phyloP scores from a whole-genome alignment of 2,113 vertebrate species.

The Chloropsis hardwickii region DNA sequence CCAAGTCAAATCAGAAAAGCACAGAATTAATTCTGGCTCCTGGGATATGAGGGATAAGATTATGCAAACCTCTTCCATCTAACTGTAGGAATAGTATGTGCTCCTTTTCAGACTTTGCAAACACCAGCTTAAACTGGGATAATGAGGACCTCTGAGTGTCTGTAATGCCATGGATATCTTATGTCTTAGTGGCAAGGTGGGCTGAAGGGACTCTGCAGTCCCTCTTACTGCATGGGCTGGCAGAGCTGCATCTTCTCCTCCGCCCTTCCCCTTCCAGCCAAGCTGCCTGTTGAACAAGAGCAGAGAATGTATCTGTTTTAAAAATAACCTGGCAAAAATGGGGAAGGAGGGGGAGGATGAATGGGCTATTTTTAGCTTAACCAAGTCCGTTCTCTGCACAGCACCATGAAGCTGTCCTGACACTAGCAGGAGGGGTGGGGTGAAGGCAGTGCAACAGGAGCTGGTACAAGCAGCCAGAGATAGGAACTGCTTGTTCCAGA shows the following conservation, averaged over 20 bases:
- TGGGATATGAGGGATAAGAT: conserved; percentile 14
- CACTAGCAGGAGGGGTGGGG: neutral
- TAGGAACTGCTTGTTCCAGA: neutral
- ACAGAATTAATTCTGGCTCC: conserved; percentile 20
- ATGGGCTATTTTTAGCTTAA: neutral
- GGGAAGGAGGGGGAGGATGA: neutral
- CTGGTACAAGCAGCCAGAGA: neutral
- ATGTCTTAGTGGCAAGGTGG: neutral
- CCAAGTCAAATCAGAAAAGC: conserved; percentile 37
- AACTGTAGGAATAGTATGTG: neutral
- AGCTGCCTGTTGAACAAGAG: neutral
- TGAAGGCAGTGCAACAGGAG: neutral
- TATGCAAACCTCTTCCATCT: neutral
- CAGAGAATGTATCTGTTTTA: neutral
- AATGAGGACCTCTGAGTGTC: neutral
- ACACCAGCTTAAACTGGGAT: neutral
- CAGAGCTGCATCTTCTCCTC: neutral
- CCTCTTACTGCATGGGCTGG: neutral
- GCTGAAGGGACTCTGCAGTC: neutral
- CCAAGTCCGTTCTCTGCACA: rapidly evolving
- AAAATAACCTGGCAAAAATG: neutral
- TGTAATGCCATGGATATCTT: neutral
- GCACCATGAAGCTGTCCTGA: neutral
- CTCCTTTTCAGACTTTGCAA: neutral
- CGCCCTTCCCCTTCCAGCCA: neutral